Evolutionary conservation across 2,113 vertebrate species (phyloP).

Genomic region (Bubo bubo): DNA sequence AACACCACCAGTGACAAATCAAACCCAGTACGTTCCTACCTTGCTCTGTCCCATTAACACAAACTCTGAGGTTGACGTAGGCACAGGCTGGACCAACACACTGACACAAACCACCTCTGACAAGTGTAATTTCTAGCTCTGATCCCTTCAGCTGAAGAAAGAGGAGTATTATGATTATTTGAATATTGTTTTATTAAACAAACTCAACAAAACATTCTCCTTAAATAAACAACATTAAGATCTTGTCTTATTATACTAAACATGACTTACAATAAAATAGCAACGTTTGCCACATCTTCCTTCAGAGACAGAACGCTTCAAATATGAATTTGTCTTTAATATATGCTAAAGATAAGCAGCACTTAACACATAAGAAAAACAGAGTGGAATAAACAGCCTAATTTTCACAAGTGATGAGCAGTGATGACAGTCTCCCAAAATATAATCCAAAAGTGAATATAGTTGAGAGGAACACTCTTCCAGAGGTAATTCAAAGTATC

Average conservation of each 20-base stretch:
- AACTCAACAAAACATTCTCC: not conserved
- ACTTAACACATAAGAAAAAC: not conserved
- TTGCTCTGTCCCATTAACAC: constrained; percentile 82
- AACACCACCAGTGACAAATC: not conserved
- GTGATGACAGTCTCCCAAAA: not conserved
- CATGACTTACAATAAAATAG: not conserved
- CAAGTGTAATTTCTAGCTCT: constrained; percentile 89
- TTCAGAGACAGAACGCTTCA: not conserved
- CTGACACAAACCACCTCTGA: constrained; percentile 74
- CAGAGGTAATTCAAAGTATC: not conserved
- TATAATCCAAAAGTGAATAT: not conserved
- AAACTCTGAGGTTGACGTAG: constrained; percentile 88
- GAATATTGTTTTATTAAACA: not conserved
- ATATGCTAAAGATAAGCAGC: not conserved
- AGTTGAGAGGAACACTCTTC: not conserved
- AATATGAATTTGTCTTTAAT: not conserved
- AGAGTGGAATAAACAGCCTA: not conserved
- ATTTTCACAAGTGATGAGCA: not conserved
- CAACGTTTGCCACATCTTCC: not conserved
- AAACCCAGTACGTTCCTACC: constrained; percentile 69
- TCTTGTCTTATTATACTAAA: not conserved
- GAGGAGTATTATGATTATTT: not conserved
- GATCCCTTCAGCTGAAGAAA: constrained; percentile 88
- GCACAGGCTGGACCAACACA: constrained; percentile 83
- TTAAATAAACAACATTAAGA: not conserved